Evolutionary conservation across 2,113 vertebrate genomes (phyloP), one percentile per base, ranked within the genome.

Genomic region (Hipposideros armiger): DNA sequence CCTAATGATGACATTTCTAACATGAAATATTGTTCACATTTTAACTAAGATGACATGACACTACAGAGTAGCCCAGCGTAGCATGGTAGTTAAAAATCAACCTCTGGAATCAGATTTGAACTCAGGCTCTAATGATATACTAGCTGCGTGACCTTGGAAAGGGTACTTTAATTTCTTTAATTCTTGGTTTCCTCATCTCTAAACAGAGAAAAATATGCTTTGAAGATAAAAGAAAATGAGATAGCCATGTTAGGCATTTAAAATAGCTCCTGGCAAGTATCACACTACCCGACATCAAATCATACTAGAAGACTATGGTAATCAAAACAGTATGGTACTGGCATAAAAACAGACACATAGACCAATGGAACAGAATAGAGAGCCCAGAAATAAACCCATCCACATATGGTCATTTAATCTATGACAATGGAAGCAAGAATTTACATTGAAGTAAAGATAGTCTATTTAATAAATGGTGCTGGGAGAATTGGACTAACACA

Each of bases 141-240:
- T 74, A 94, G 69, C 81, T 70, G 40, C 28, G n/a, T 80, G 66
- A 87, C 52, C 56, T 20, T 89, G 77, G 47, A 91, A 76, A 56
- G 17, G 40, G 11, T 50, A 66, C 42, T 77, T 28, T 76, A 62
- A 30, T 60, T n/a, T 90, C 4, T 81, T 83, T 54, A 88, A n/a
- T 85, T 10, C 54, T 87, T 28, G 52, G 62, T 82, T 62, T 87
- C 36, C n/a, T 85, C 62, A 80, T 84, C 62, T 94, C 22, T 73
- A 90, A 52, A 82, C 32, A 22, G 47, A 30, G 47, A 32, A 24
- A 90, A 60, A 85, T 30, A 62, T 94, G 50, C 60, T 82, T 36
- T 86, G 36, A 91, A 80, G 47, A 72, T 50, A 7, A 76, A 85
- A 67, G 56, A 72, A 85, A 84, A 58, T 14, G 32, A 85, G 32